Conservation (phyloP, 2,113 vertebrate species). For the Anarrhichthys ocellatus region DNA sequence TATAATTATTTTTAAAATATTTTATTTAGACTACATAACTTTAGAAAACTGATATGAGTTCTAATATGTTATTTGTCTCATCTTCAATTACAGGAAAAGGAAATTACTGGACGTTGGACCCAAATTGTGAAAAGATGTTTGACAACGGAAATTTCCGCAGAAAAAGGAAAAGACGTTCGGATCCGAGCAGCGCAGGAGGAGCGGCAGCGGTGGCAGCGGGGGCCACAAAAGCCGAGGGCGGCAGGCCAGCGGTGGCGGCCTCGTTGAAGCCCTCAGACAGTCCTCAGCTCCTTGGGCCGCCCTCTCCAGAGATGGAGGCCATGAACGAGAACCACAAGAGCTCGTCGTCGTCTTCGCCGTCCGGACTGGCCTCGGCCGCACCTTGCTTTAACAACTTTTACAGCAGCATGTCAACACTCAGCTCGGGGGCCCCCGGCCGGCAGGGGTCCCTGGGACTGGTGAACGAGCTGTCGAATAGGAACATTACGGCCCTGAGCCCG, state of each 20-base stretch:
- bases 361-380: slow-evolving; percentile 75
- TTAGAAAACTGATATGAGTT: background rate
- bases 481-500: slow-evolving; percentile 85
- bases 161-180: slow-evolving; percentile 93
- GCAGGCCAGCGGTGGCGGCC: slow-evolving; percentile 66
- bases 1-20: background rate
- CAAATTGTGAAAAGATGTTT: slow-evolving; percentile 99
- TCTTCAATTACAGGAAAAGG: slow-evolving; percentile 89
- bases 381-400: slow-evolving; percentile 94
- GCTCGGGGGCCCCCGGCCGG: slow-evolving; percentile 70
- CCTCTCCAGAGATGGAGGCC: slow-evolving; percentile 87
- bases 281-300: slow-evolving; percentile 84
- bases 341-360: slow-evolving; percentile 80
- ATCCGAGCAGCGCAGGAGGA: slow-evolving; percentile 74
- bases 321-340: slow-evolving; percentile 83
- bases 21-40: background rate
- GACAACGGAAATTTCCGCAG: slow-evolving; percentile 98
- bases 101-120: slow-evolving; percentile 99
- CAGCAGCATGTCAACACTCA: slow-evolving; percentile 89
- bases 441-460: slow-evolving; percentile 84
- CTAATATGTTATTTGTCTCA: background rate
- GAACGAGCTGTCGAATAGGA: slow-evolving; percentile 83
- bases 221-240: slow-evolving; percentile 86
- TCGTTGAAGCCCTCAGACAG: slow-evolving; percentile 84
- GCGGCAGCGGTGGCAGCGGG: slow-evolving; percentile 71